Evolutionary conservation across 2,888 invertebrate genomes (phyloP).

Genomic region (Eilema griseolum): DNA sequence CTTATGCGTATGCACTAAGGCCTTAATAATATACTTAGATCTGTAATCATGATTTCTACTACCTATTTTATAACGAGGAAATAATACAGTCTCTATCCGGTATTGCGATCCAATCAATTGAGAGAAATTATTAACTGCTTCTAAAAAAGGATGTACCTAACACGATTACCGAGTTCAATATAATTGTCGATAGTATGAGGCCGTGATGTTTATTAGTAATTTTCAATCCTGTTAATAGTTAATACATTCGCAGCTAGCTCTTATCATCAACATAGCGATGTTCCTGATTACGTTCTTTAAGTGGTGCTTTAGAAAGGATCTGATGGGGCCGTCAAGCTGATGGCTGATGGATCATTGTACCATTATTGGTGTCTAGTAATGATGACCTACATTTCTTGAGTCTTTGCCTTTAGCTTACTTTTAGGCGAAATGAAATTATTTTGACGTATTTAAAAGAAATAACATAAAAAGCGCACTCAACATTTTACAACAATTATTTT

Average conservation of each 20-base stretch:
- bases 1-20: neutral
- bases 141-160: neutral
- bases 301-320: too few species aligned
- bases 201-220: neutral
- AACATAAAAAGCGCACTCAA: neutral
- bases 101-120: neutral
- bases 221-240: neutral
- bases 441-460: neutral
- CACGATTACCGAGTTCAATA: neutral
- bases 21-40: neutral
- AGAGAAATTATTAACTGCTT: neutral
- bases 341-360: too few species aligned
- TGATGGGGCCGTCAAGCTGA: too few species aligned
- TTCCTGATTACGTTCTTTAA: too few species aligned
- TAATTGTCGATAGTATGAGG: neutral
- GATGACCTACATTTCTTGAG: too few species aligned
- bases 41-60: neutral
- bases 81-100: neutral
- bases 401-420: too few species aligned
- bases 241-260: neutral
- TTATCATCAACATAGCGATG: neutral
- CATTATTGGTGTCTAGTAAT: too few species aligned
- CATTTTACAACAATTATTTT: constrained; percentile 2
- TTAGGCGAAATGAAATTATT: neutral
- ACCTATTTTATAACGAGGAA: neutral